Evolutionary conservation across 2,888 invertebrate species (phyloP), one percentile per base, ranked within the genome.

Genomic region (Drosophila kokeensis): DNA sequence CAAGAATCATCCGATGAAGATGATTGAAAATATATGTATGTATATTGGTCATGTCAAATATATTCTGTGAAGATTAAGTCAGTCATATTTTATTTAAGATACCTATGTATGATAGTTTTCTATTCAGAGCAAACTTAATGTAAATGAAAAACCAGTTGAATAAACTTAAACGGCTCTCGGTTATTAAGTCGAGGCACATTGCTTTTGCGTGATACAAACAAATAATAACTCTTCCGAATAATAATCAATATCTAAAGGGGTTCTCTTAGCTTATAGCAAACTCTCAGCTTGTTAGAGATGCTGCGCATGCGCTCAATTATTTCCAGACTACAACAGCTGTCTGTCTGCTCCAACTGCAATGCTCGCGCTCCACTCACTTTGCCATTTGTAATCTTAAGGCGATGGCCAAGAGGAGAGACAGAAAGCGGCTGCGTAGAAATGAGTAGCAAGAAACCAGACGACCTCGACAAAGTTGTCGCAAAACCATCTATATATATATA

Each of bases 391-490:
- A 73, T 67, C 69, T 42, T 64, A 53, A 70, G 73, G 69, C 65
- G 69, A 52, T 65, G 55, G 64, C 76, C 54, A 71, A 72, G 69
- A 70, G 50, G 50, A 71, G 50, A 72, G 42, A 73, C 74, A 72
- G 63, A 78, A 70, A 76, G 69, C 76, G 58, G 65, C 75, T 53
- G 50, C 61, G 58, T 72, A 69, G 73, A 81, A 84, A 86, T 79
- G 64, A 77, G 73, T 75, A 79, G 78, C 72, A 82, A 81, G 82
- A 91, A 90, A 91, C 91, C 83, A 87, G 89, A 90, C 91, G 92
- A 91, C 91, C 91, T 91, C 91, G 91, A 91, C 88, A 73, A 85
- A 76, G 78, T 72, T 83, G 78, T 79, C 70, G 79, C 82, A 81
- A 83, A 82, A 79, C 66, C 63, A 69, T 48, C 36, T 38, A 63